Conservation (phyloP, 2,797 vertebrate genomes). For the Sparidentex hasta region DNA sequence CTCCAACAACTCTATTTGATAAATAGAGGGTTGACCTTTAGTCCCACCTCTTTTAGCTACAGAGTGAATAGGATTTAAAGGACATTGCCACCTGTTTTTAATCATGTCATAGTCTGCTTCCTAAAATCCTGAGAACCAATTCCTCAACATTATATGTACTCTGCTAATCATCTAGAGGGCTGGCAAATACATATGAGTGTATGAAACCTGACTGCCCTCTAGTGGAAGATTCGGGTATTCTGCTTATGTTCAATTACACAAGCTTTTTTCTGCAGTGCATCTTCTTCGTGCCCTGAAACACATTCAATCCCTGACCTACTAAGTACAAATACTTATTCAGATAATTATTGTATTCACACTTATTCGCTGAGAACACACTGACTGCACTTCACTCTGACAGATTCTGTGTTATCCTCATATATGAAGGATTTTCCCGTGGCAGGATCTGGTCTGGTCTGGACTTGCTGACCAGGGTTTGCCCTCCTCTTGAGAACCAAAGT, state of each 20-base stretch:
- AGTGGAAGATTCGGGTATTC: neutral
- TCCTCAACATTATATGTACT: neutral
- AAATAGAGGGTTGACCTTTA: neutral
- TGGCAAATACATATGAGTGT: neutral
- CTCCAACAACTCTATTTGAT: neutral
- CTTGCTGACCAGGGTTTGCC: neutral
- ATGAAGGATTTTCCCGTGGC: neutral
- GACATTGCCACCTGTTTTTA: neutral
- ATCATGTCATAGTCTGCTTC: neutral
- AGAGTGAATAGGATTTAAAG: constrained; percentile 2
- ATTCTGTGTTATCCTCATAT: neutral
- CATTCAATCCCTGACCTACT: too few relatives aligned
- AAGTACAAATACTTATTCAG: too few relatives aligned
- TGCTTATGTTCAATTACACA: neutral
- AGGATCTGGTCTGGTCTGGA: neutral
- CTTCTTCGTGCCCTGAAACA: too few relatives aligned
- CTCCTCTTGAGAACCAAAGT: neutral
- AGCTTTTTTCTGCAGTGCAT: too few relatives aligned
- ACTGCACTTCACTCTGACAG: neutral
- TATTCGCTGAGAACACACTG: neutral
- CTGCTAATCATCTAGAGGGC: neutral
- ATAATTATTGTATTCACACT: too few relatives aligned
- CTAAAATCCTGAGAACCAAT: neutral
- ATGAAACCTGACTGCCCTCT: constrained; percentile 1
- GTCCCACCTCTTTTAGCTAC: neutral